phyloP scores from a whole-genome alignment of 2,797 vertebrate genomes.

The Acanthopagrus latus region DNA sequence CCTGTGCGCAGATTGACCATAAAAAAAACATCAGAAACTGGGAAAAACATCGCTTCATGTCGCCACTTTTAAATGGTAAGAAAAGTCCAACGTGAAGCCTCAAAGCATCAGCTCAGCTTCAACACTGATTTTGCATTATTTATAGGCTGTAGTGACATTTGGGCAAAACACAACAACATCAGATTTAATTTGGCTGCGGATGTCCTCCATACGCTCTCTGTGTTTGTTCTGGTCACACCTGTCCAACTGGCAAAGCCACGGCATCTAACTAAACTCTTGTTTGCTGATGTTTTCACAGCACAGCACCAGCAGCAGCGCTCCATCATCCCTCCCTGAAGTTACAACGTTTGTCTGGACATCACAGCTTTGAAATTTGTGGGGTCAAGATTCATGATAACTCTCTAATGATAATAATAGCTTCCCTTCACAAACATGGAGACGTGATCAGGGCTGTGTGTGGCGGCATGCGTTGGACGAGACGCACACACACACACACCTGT shows the following conservation, averaged over 20 bases:
- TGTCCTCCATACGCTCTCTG: neutral
- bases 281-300: too few species aligned
- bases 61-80: neutral
- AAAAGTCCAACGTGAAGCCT: neutral
- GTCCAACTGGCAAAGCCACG: neutral
- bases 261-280: too few species aligned
- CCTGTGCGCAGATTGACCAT: neutral
- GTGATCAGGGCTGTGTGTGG: slow-evolving; percentile 3
- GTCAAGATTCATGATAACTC: neutral
- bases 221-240: neutral
- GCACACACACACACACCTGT: slow-evolving; percentile 18
- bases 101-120: neutral
- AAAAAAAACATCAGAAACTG: neutral
- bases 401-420: too few species aligned
- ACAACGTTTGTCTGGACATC: neutral
- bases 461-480: neutral
- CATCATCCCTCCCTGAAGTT: neutral
- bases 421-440: neutral
- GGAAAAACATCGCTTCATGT: neutral
- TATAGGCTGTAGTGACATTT: neutral
- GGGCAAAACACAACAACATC: neutral
- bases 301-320: neutral
- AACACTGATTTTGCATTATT: neutral
- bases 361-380: neutral
- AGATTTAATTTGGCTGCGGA: neutral